Percentiles rank a stretch among this genome's conserved stretches.
These are phyloP conservation scores for Caranx melampygus DNA, from an alignment of 2,113 vertebrate species.

Conservation along the genomic window DNA sequence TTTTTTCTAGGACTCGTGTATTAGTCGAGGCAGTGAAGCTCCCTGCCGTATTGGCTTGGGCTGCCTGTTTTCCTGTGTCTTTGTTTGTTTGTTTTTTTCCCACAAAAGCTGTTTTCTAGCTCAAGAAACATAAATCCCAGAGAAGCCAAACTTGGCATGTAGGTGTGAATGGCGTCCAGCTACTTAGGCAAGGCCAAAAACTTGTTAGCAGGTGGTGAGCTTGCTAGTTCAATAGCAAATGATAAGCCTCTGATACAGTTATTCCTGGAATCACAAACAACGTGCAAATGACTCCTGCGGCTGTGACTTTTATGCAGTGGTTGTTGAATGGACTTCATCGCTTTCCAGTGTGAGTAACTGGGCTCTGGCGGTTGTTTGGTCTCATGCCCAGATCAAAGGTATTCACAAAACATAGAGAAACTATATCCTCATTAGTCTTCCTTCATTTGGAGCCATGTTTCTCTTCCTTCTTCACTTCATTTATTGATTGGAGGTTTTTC, in stretches of 20 bases:
- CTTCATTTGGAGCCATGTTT: background rate
- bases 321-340: background rate
- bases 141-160: conserved; percentile 8
- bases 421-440: background rate
- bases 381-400: background rate
- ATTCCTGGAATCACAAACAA: background rate
- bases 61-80: background rate
- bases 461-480: too few relatives aligned
- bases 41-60: background rate
- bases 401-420: background rate
- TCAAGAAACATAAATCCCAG: background rate
- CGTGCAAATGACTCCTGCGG: background rate
- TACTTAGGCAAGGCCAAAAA: background rate
- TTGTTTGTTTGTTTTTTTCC: background rate
- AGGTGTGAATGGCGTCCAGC: background rate
- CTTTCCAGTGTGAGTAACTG: background rate
- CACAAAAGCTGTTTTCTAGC: background rate
- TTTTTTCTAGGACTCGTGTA: background rate
- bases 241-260: background rate
- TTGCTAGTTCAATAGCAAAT: background rate
- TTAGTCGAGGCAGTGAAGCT: background rate
- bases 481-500: too few relatives aligned
- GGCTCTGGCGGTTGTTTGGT: background rate
- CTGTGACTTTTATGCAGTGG: background rate
- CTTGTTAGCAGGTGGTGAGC: background rate